Conservation (phyloP, 2,888 invertebrate genomes). For the Lottia scabra region DNA sequence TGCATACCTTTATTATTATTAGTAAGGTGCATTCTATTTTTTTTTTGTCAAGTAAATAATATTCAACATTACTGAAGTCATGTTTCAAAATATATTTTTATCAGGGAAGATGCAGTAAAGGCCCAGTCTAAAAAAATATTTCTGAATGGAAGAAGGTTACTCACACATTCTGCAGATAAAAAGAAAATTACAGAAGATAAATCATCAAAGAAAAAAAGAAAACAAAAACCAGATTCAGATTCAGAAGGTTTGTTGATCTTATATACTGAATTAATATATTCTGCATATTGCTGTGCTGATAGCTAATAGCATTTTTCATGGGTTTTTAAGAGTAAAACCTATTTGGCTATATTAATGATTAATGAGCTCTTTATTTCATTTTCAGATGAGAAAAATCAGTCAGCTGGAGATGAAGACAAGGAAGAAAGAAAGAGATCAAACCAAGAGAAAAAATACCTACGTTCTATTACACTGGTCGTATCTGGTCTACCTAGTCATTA, state of each 20-base stretch:
- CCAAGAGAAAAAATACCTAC: constrained; percentile 16
- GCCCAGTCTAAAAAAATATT: constrained; percentile 44
- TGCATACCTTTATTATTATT: too few relatives aligned
- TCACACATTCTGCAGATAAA: constrained; percentile 46
- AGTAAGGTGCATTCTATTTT: too few relatives aligned
- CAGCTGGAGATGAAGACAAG: constrained; percentile 13
- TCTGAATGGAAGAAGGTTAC: constrained; percentile 49
- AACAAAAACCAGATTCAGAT: constrained; percentile 3
- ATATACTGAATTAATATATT: too few relatives aligned
- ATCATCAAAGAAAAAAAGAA: neutral
- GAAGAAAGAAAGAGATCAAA: constrained; percentile 16
- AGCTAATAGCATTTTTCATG: too few relatives aligned
- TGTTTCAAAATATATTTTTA: constrained; percentile 12
- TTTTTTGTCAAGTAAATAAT: neutral
- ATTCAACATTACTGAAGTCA: neutral
- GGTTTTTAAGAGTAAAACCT: too few relatives aligned
- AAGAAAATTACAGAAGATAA: constrained; percentile 31
- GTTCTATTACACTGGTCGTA: constrained; percentile 7
- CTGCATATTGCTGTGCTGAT: too few relatives aligned
- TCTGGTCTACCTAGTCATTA: neutral
- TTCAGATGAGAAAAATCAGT: neutral
- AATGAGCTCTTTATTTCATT: too few relatives aligned
- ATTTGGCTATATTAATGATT: too few relatives aligned
- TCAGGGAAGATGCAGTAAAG: constrained; percentile 60
- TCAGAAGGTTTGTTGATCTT: neutral